Base-by-base conservation (phyloP, 2,113 vertebrate genomes). In the Vulpes ferrilata region DNA sequence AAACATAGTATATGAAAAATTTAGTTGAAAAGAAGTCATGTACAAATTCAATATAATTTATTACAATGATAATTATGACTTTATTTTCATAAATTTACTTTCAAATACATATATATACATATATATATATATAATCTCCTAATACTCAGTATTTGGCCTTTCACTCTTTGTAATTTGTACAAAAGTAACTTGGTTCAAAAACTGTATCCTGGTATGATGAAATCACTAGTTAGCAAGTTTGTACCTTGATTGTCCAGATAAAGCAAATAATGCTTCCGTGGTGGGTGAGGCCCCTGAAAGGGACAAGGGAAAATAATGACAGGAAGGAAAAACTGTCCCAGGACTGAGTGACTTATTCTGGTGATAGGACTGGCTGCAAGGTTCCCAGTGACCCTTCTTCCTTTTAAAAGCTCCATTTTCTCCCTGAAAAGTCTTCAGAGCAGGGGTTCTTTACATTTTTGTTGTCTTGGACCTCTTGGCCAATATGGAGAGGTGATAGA, bases 1-100 rank as follows among this genome's bases (percentile, higher is more conserved):
- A 69, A 84, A 80, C 55, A 60, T 48, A 69, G 30, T 20, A 64
- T 48, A 51, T 76, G 16, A 30, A 19, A 82, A 80, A 64, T 19
- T 15, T 69, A 51, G 60, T 67, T 60, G 32, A 83, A 76, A 59
- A 87, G 25, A 92, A 92, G 55, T 53, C 25, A 53, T 16, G 11
- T 35, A 65, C 12, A 65, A 82, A 71, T 9, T 90, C n/a, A 82
- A 69, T 35, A 76, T 48, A 55, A 73, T 76, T 80, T 85, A 25
- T 85, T 57, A 73, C 51, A 11, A 89, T 86, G 32, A 60, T 64
- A 22, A n/a, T 78, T 84, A 79, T 87, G 43, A 80, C 80, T 96
- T 92, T 64, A 23, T 88, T 96, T 80, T 60, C 59, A 94, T 92
- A 73, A 89, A 30, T n/a, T 38, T 65, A 22, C 43, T 57, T 78